A percentile compares a stretch with the other conserved stretches of the same genome.
Conservation (phyloP, 2,888 invertebrate species). For the Globia sparganii region DNA sequence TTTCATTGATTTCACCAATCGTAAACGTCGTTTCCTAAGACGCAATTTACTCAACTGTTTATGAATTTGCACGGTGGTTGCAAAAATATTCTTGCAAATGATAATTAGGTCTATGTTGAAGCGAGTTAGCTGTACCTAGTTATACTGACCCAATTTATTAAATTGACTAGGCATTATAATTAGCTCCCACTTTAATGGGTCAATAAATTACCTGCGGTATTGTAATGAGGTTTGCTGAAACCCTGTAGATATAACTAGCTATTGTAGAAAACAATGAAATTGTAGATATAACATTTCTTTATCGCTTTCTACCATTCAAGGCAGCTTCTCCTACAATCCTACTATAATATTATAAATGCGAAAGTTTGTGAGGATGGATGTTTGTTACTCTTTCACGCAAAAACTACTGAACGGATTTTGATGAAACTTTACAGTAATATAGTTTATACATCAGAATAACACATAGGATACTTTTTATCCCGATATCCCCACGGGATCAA, state of each 20-base stretch:
- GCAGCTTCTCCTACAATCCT: neutral
- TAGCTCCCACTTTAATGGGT: conserved; percentile 13
- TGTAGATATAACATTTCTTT: conserved; percentile 21
- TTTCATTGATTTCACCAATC: conserved; percentile 60
- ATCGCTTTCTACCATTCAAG: conserved; percentile 13
- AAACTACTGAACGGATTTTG: too few species aligned
- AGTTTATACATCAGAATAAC: too few species aligned
- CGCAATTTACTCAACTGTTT: conserved; percentile 63
- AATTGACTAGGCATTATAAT: conserved; percentile 32
- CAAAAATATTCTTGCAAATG: conserved; percentile 66
- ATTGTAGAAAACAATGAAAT: conserved; percentile 16
- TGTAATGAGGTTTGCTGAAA: conserved; percentile 29
- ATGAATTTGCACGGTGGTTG: conserved; percentile 70
- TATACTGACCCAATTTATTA: conserved; percentile 31
- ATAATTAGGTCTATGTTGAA: conserved; percentile 54
- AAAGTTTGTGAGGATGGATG: too few species aligned
- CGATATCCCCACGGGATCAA: too few species aligned
- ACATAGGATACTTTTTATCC: too few species aligned
- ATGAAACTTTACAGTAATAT: too few species aligned
- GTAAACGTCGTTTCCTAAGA: conserved; percentile 61
- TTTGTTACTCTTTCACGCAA: too few species aligned
- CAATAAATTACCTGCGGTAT: conserved; percentile 32
- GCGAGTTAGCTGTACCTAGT: conserved; percentile 18
- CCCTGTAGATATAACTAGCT: conserved; percentile 15
- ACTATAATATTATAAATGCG: too few species aligned